These are phyloP conservation scores for Chironex yamaguchii DNA, from an alignment of 30 jellyfish, hydroid and myxozoan genomes.

Conservation along the genomic window DNA sequence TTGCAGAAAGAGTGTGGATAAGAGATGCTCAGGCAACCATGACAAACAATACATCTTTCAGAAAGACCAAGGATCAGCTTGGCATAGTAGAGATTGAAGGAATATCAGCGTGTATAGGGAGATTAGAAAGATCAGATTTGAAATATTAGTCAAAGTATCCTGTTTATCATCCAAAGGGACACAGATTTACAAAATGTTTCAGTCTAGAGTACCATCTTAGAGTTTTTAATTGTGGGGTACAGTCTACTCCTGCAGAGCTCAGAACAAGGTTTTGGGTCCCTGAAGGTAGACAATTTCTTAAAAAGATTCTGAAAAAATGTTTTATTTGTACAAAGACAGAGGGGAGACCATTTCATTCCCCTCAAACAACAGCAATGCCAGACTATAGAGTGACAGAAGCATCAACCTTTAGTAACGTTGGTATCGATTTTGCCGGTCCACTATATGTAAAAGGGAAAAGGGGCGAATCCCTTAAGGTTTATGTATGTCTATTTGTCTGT, in stretches of 20 bases:
- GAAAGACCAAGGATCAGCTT: neutral
- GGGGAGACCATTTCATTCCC: constrained; percentile 12
- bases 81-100: constrained; percentile 7
- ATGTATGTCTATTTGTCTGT: neutral
- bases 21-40: neutral
- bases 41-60: neutral
- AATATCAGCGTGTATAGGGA: neutral
- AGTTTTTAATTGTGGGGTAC: neutral
- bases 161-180: neutral
- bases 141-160: neutral
- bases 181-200: neutral
- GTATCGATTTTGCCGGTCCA: neutral
- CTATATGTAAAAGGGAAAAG: no score
- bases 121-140: neutral
- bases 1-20: neutral
- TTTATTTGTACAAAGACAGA: neutral
- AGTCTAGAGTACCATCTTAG: neutral
- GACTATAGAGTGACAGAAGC: neutral
- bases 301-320: neutral
- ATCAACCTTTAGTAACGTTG: neutral
- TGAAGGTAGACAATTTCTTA: constrained; percentile 3
- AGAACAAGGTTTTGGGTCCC: neutral
- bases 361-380: neutral
- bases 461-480: no score
- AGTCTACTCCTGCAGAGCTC: neutral